Evolutionary conservation across 1,140 invertebrate species (phyloP).

Genomic region (Rhyzopertha dominica): DNA sequence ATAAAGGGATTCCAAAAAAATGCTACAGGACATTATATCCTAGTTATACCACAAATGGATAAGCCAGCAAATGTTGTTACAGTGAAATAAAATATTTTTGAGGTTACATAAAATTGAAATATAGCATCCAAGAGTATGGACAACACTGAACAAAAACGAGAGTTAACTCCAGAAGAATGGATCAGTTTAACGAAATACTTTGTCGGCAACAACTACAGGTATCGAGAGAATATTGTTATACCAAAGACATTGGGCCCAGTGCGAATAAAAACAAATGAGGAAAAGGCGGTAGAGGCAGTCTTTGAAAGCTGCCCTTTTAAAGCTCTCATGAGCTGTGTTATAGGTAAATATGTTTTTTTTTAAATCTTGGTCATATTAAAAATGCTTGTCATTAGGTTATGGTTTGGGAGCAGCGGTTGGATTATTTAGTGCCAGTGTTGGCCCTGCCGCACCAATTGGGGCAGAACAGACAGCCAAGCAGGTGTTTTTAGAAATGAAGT

Average conservation of each 20-base stretch:
- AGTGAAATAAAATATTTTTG: too few species aligned
- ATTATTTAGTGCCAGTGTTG: conserved; percentile 91
- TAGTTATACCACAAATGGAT: too few species aligned
- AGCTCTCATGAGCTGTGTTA: conserved; percentile 80
- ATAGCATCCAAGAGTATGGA: too few species aligned
- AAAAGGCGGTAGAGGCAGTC: conserved; percentile 77
- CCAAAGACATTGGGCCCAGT: conserved; percentile 69
- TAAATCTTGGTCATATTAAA: neutral
- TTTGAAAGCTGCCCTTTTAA: conserved; percentile 94
- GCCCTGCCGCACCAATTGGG: conserved; percentile 73
- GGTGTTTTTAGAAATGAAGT: conserved; percentile 88
- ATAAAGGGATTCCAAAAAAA: too few species aligned
- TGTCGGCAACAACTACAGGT: conserved; percentile 60
- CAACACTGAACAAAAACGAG: conserved; percentile 18
- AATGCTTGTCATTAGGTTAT: conserved; percentile 64
- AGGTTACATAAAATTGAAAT: too few species aligned
- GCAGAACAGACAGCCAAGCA: conserved; percentile 81
- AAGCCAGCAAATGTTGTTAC: too few species aligned
- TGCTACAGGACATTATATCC: too few species aligned
- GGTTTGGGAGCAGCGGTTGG: conserved; percentile 90
- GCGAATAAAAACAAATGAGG: conserved; percentile 77
- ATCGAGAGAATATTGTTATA: conserved; percentile 76
- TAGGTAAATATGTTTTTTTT: conserved; percentile 57
- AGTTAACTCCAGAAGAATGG: conserved; percentile 39
- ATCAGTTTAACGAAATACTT: conserved; percentile 56